Evolutionary conservation across 2,888 invertebrate genomes (phyloP), one percentile per base, ranked within the genome.

Genomic region (Nymphalis c-album): DNA sequence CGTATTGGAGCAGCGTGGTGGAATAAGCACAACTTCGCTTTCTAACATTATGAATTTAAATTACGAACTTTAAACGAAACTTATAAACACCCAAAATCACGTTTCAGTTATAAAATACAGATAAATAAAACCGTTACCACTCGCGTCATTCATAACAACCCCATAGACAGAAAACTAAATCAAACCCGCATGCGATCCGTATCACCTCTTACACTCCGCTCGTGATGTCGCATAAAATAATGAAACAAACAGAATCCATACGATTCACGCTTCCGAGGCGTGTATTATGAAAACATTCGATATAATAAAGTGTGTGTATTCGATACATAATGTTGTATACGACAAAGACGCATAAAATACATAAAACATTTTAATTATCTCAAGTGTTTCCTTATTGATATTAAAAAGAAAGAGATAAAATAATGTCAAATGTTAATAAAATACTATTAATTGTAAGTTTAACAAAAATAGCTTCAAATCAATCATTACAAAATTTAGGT

Each of bases 121-220:
- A 46, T 55, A 68, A 66, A 68, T 64, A 64, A 73, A 73, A 73
- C 85, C 84, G 85, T 85, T 85, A 83, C 59, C 64, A 65, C 74
- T 76, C 77, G 74, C 76, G 70, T 73, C 73, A 74, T 74, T 75
- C 74, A 74, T 63, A 71, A 63, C 73, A 70, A 72, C 75, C 76
- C 76, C 71, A 73, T 70, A 76, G 66, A 67, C 74, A 51, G 73
- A 72, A 13, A 74, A 74, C 74, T 75, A 76, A 80, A 80, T 85
- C 80, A 73, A 85, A 85, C 90, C 90, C 91, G 90, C 88, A 90
- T 88, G 74, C 73, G 91, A 91, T 90, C 80, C 73, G 76, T 90
- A 90, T 90, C 90, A 62, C 26, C 22, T 22, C 13, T 62, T 68
- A 63, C 60, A 69, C 68, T 60, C 70, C 73, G 79, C 80, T 80